Conservation (phyloP, 2,797 vertebrate genomes). For the Limosa lapponica region DNA sequence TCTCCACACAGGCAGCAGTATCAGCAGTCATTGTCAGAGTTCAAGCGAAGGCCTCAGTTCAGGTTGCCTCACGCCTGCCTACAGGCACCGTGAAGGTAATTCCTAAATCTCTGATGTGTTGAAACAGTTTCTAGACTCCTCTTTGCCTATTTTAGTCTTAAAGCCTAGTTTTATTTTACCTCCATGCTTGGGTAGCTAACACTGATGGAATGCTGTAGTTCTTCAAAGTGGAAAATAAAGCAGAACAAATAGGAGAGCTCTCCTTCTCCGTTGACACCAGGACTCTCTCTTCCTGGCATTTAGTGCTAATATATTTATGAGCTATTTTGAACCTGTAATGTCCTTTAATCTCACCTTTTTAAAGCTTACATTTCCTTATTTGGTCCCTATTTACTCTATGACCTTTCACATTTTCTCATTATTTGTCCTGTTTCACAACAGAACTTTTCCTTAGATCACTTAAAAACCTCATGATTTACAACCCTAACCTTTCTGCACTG, state of each 20-base stretch:
- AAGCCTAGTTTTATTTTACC: not conserved
- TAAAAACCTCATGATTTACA: not conserved
- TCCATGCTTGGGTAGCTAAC: not conserved
- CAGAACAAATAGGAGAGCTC: not conserved
- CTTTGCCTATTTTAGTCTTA: not conserved
- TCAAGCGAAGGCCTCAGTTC: not conserved
- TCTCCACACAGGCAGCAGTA: not conserved
- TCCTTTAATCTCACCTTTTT: not conserved
- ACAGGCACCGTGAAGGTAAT: rapidly evolving
- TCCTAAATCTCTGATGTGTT: rapidly evolving
- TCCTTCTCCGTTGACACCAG: not conserved
- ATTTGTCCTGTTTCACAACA: not conserved
- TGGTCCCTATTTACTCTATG: rapidly evolving
- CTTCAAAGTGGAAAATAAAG: not conserved
- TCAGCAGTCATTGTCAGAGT: rapidly evolving
- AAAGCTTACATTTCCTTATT: not conserved
- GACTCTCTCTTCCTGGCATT: not conserved
- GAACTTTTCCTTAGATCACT: not conserved
- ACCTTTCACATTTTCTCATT: not conserved
- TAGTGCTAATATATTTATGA: not conserved
- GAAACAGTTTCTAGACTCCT: not conserved
- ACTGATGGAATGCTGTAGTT: not conserved
- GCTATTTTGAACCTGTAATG: not conserved
- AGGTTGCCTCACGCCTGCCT: not conserved
- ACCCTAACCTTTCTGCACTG: not conserved